phyloP scores from a whole-genome alignment of 1,140 invertebrate genomes.

The Bombyx mandarina region DNA sequence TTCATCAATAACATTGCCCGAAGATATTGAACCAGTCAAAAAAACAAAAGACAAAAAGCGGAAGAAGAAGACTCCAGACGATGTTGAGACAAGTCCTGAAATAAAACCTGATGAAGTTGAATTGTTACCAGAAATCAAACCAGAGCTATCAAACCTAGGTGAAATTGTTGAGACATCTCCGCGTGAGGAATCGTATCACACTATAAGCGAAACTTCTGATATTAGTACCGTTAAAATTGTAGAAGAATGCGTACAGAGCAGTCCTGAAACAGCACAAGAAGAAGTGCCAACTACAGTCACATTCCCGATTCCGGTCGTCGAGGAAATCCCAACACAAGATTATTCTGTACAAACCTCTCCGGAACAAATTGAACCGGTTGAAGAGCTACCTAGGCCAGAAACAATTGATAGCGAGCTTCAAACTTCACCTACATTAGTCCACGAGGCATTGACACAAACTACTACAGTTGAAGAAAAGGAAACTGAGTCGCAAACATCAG shows the following conservation, averaged over 20 bases:
- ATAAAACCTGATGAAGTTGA: slow-evolving; percentile 21
- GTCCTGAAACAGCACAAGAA: slow-evolving; percentile 56
- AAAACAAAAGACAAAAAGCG: slow-evolving; percentile 40
- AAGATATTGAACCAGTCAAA: slow-evolving; percentile 38
- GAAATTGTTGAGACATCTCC: slow-evolving; percentile 45
- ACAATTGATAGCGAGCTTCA: slow-evolving; percentile 72
- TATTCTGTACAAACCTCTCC: slow-evolving; percentile 76
- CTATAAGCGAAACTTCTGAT: slow-evolving; percentile 72
- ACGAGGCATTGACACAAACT: slow-evolving; percentile 69
- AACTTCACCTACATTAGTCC: slow-evolving; percentile 68
- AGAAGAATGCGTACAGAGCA: slow-evolving; percentile 72
- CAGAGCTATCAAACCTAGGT: slow-evolving; percentile 36
- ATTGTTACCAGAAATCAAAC: slow-evolving; percentile 16
- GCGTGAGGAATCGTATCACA: slow-evolving; percentile 71
- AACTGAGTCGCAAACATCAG: slow-evolving; percentile 44
- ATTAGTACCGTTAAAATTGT: slow-evolving; percentile 74
- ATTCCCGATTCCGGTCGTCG: slow-evolving; percentile 73
- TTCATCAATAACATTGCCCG: slow-evolving; percentile 25
- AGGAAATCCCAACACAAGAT: slow-evolving; percentile 68
- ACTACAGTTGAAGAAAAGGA: slow-evolving; percentile 61
- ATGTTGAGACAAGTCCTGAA: slow-evolving; percentile 10
- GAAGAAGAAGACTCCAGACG: slow-evolving; percentile 30
- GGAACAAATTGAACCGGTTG: slow-evolving; percentile 58
- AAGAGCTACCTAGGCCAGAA: slow-evolving; percentile 46
- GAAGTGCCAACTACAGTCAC: slow-evolving; percentile 68